Base-by-base conservation (phyloP, 2,888 invertebrate genomes). In the Ethmia dodecea region DNA sequence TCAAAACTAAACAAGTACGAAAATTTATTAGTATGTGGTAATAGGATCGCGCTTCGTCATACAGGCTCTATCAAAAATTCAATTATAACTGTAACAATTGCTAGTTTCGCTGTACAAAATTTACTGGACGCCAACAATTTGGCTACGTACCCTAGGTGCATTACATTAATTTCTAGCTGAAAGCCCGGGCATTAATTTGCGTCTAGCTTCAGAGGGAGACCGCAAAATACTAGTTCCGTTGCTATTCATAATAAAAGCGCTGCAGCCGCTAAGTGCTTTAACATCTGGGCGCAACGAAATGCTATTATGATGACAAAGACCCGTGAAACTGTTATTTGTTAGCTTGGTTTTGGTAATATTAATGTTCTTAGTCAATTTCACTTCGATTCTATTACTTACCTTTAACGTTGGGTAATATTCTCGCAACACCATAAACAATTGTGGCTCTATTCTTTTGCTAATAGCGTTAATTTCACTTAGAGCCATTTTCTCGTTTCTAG, bases 151-250 rank as follows among this genome's bases (percentile, higher is more conserved):
- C 77, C 73, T 73, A 66, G 78, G 83, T 81, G 77, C 80, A 83
- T 84, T 80, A 80, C 81, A 84, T 83, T 84, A 83, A 83, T 83
- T 79, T 78, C 71, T 60, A 76, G 81, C 79, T 77, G 78, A 80
- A 78, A 83, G 79, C 78, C 60, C 62, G 66, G 71, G 69, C 78
- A 81, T 83, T 83, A 81, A 83, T 84, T 84, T 78, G 81, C 67
- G 80, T 75, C 78, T 75, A 71, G 70, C 70, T 76, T 71, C 63
- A 64, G 64, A 62, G 76, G 73, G 75, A 76, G 73, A 74, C 84
- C 84, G 59, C 83, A 81, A 80, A 84, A 81, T 81, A 81, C 78
- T 80, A 78, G 80, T 80, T 78, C 83, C 76, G 74, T 71, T 76
- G 78, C 76, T 78, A 81, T 84, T 83, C 81, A 83, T 84, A 83